These are phyloP conservation scores for Columba janthina DNA, from an alignment of 2,113 vertebrate species.

Conservation along the genomic window DNA sequence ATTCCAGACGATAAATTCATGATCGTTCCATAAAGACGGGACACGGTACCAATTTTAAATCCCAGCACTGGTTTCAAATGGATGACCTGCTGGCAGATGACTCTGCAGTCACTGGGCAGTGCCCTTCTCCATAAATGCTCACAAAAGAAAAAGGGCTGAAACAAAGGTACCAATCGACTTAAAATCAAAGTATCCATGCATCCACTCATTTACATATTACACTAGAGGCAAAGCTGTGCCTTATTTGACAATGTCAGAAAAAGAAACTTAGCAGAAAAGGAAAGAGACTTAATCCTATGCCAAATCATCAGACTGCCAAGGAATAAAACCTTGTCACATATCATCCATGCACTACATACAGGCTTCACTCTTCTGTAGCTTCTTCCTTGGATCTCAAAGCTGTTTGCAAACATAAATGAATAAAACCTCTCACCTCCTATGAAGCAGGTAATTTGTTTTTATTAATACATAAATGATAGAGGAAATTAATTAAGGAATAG, in stretches of 20 bases:
- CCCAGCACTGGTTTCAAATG: background rate
- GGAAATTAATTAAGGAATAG: constrained; percentile 64
- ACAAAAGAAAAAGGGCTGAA: background rate
- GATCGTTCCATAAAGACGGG: background rate
- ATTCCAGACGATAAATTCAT: background rate
- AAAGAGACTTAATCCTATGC: background rate
- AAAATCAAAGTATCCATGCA: background rate
- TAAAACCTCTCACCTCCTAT: constrained; percentile 37
- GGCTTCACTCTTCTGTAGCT: background rate
- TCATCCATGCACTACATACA: constrained; percentile 32
- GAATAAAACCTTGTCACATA: background rate
- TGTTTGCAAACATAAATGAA: constrained; percentile 51
- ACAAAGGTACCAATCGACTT: background rate
- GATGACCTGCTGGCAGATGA: background rate
- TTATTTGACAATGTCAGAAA: background rate
- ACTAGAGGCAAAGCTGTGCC: background rate
- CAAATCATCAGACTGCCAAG: background rate
- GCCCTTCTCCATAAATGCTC: background rate
- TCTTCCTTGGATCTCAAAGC: background rate
- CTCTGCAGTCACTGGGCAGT: background rate
- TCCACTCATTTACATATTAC: background rate
- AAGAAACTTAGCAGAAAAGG: background rate
- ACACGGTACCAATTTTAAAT: background rate
- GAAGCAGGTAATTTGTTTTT: constrained; percentile 66
- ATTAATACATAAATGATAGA: constrained; percentile 58